These are phyloP conservation scores for Acanthochromis polyacanthus DNA, from an alignment of 2,113 vertebrate genomes.

Conservation along the genomic window DNA sequence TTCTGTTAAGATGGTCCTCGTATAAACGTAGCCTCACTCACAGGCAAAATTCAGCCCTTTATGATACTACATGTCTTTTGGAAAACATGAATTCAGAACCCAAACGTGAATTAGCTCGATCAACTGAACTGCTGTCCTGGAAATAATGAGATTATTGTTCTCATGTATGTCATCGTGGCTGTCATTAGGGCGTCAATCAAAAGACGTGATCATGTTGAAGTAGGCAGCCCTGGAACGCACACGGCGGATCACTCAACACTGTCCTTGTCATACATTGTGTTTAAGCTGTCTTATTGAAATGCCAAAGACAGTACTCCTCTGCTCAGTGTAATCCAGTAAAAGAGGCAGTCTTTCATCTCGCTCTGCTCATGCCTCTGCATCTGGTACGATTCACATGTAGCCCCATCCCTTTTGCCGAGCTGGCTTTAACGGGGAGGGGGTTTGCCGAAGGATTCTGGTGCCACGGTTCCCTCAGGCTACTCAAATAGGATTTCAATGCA, in stretches of 20 bases:
- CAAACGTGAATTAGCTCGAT: no score
- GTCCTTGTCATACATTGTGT: background rate
- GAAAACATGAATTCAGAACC: no score
- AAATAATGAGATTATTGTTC: no score
- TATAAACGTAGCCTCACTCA: no score
- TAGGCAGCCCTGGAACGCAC: background rate
- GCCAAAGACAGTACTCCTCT: slow-evolving; percentile 44
- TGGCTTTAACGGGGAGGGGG: slow-evolving; percentile 19
- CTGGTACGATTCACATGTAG: slow-evolving; percentile 17
- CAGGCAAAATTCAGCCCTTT: no score
- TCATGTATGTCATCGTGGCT: no score
- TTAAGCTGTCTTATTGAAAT: slow-evolving; percentile 51
- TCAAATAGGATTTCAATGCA: slow-evolving; percentile 58
- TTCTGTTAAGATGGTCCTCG: no score
- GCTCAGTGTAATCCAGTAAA: slow-evolving; percentile 62
- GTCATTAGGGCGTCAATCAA: fast-evolving
- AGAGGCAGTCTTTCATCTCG: slow-evolving; percentile 64
- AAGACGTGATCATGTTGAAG: background rate
- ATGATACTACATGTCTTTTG: no score
- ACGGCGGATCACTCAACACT: background rate
- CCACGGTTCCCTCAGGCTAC: slow-evolving; percentile 18
- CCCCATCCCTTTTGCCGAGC: slow-evolving; percentile 6
- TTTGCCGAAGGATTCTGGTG: slow-evolving; percentile 2
- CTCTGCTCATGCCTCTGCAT: slow-evolving; percentile 37
- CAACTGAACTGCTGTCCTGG: no score